These are phyloP conservation scores for Poecilia latipinna DNA, from an alignment of 2,113 vertebrate species.

Conservation along the genomic window DNA sequence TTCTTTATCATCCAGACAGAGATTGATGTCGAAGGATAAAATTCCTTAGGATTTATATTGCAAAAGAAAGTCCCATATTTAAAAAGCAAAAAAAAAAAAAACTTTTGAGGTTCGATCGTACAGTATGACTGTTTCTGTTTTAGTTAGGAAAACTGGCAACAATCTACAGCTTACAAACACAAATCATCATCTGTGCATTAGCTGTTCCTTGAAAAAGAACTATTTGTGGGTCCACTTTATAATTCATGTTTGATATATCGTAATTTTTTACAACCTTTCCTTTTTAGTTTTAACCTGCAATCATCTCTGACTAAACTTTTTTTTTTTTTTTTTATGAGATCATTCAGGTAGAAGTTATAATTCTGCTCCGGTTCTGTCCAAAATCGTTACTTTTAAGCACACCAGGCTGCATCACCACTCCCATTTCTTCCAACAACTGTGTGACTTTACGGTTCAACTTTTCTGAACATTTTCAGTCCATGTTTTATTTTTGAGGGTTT, in stretches of 20 bases:
- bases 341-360: no score
- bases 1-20: constrained; percentile 77
- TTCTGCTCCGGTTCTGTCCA: background rate
- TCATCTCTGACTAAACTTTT: background rate
- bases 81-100: constrained; percentile 27
- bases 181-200: constrained; percentile 45
- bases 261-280: background rate
- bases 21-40: constrained; percentile 74
- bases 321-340: background rate
- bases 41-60: constrained; percentile 66
- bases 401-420: no score
- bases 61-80: constrained; percentile 67
- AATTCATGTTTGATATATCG: constrained; percentile 31
- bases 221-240: constrained; percentile 50
- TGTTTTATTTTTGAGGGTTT: background rate
- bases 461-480: no score
- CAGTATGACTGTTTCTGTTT: constrained; percentile 60
- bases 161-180: constrained; percentile 28
- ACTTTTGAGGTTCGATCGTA: constrained; percentile 44
- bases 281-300: background rate
- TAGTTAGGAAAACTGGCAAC: constrained; percentile 59
- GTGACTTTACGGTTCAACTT: no score
- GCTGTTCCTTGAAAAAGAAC: constrained; percentile 42
- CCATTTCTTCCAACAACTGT: no score
- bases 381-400: background rate